These are phyloP conservation scores for Standfussiana lucernea DNA, from an alignment of 2,888 invertebrate species.

Conservation along the genomic window DNA sequence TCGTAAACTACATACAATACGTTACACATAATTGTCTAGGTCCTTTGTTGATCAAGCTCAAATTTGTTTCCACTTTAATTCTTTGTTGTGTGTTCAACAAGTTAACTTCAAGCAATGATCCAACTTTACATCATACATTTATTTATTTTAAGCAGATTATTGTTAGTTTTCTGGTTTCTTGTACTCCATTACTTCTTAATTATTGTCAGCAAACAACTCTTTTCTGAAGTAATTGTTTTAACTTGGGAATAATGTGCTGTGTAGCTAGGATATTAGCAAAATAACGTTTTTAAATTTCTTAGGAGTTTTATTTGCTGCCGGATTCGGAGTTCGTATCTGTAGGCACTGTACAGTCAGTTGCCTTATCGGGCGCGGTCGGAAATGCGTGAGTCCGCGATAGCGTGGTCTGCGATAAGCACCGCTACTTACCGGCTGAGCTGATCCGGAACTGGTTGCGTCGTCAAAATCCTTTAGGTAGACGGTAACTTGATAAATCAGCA, in stretches of 20 bases:
- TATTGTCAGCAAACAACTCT: not conserved
- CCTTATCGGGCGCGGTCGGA: constrained; percentile 90
- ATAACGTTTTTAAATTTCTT: constrained; percentile 31
- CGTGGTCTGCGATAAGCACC: constrained; percentile 89
- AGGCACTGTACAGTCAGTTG: constrained; percentile 76
- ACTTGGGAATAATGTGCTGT: not conserved
- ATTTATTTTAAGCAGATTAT: constrained; percentile 6
- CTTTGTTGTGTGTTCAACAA: constrained; percentile 46
- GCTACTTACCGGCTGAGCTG: constrained; percentile 90
- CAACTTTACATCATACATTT: constrained; percentile 6
- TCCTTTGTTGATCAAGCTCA: constrained; percentile 8
- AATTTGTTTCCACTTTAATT: not conserved
- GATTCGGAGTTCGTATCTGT: constrained; percentile 75
- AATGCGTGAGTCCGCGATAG: constrained; percentile 90
- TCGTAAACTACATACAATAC: not conserved
- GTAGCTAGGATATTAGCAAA: constrained; percentile 1
- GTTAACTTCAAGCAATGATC: constrained; percentile 13
- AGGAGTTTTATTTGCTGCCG: constrained; percentile 61
- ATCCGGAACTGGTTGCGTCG: constrained; percentile 89
- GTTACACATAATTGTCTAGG: not conserved
- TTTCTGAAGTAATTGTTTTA: not conserved
- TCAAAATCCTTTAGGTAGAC: constrained; percentile 86
- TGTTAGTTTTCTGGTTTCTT: constrained; percentile 3
- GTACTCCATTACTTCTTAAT: constrained; percentile 1
- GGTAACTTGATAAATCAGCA: constrained; percentile 84